A percentile compares a stretch with the other conserved stretches of the same genome.
phyloP scores from a whole-genome alignment of 2,888 invertebrate species.

The Noctua comes region DNA sequence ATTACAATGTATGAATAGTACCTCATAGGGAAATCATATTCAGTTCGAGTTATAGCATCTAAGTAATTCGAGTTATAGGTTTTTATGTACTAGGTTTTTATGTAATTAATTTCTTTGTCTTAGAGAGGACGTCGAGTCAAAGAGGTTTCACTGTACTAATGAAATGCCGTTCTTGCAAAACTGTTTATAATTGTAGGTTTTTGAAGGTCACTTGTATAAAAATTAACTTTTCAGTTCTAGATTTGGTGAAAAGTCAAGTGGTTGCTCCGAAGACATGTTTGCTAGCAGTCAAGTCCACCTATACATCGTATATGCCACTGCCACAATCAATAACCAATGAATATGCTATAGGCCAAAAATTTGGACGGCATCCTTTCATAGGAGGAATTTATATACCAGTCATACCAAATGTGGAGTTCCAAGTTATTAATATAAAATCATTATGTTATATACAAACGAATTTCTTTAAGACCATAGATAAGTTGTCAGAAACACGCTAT shows the following conservation, averaged over 20 bases:
- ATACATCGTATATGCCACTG: constrained; percentile 80
- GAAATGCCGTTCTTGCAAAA: background rate
- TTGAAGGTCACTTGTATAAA: background rate
- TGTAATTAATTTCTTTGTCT: too few species aligned
- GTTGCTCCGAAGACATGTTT: constrained; percentile 82
- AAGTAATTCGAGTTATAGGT: too few species aligned
- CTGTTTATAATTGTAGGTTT: background rate
- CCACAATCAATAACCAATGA: constrained; percentile 75
- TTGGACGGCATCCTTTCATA: constrained; percentile 73
- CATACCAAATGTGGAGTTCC: constrained; percentile 83
- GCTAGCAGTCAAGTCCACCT: constrained; percentile 78
- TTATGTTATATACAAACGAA: constrained; percentile 72
- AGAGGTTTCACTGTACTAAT: background rate
- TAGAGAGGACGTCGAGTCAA: too few species aligned
- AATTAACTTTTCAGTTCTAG: constrained; percentile 80
- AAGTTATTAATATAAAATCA: constrained; percentile 78
- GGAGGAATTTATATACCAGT: constrained; percentile 83
- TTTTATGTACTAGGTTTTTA: too few species aligned
- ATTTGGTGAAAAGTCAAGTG: constrained; percentile 77
- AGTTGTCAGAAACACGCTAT: constrained; percentile 74
- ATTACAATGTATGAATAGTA: too few species aligned
- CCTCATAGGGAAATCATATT: too few species aligned
- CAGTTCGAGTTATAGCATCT: too few species aligned
- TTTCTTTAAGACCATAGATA: constrained; percentile 75
- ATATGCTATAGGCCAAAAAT: constrained; percentile 72